Conservation (phyloP, 2,113 vertebrate genomes). For the Tinamus guttatus region DNA sequence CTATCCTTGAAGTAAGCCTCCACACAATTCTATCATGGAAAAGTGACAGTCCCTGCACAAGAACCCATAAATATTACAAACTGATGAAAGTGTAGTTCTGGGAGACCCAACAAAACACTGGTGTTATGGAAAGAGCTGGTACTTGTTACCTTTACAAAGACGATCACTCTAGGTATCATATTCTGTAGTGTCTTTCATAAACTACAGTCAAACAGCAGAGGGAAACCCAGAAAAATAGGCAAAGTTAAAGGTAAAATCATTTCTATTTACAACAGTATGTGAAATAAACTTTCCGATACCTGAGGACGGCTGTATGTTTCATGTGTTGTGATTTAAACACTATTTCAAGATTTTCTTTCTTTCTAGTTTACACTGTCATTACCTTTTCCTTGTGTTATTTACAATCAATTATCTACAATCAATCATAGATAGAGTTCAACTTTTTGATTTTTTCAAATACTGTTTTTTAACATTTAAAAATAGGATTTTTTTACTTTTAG, state of each 20-base stretch:
- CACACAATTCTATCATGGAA: background rate
- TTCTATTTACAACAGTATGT: background rate
- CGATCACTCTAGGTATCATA: background rate
- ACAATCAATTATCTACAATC: too few species aligned
- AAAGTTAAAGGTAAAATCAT: background rate
- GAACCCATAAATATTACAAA: background rate
- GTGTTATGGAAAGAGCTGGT: background rate
- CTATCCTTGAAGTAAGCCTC: too few species aligned
- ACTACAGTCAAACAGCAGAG: background rate
- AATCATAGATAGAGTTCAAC: background rate
- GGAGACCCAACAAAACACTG: background rate
- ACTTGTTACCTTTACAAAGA: background rate
- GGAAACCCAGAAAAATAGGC: background rate
- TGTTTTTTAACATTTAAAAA: background rate
- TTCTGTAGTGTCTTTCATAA: background rate
- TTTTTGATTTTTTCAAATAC: background rate
- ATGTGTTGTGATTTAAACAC: background rate
- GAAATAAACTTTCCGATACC: background rate
- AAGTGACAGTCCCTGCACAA: background rate
- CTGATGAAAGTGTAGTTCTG: background rate
- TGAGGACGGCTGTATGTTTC: background rate
- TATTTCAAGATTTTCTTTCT: background rate
- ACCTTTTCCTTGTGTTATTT: background rate
- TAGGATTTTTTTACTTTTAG: background rate
- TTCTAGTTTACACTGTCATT: background rate